Percentiles rank a stretch among this genome's conserved stretches.
Conservation (phyloP, 1,140 invertebrate genomes). For the Cotesia typhae region DNA sequence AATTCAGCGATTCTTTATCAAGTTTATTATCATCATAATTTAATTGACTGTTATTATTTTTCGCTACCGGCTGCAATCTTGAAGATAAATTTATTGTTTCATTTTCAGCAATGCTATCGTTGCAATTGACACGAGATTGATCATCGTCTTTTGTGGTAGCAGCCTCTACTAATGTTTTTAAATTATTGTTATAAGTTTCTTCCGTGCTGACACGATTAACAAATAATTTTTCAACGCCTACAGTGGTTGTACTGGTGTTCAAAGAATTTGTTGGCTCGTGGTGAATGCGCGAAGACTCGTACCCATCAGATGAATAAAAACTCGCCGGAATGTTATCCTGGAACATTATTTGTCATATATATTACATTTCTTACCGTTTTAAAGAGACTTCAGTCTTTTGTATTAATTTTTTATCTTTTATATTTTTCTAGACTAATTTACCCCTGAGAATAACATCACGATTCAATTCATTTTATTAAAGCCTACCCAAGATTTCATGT, state of each 20-base stretch:
- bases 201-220: background rate
- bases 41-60: constrained; percentile 4
- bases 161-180: no score
- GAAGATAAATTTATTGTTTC: background rate
- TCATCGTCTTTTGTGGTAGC: no score
- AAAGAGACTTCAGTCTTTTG: background rate
- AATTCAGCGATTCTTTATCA: background rate
- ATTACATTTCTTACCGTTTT: background rate
- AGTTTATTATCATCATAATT: background rate
- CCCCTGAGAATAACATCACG: constrained; percentile 19
- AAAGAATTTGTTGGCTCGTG: background rate
- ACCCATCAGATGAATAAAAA: background rate
- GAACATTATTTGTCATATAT: constrained; percentile 8
- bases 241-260: background rate
- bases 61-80: background rate
- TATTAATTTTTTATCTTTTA: constrained; percentile 1
- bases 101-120: no score
- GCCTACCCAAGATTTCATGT: background rate
- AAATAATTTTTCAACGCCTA: constrained; percentile 17
- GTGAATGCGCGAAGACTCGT: constrained; percentile 6
- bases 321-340: constrained; percentile 9
- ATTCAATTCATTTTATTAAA: constrained; percentile 11
- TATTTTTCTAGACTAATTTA: background rate
- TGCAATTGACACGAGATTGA: no score
- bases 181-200: background rate